Base-by-base conservation (phyloP, 2,888 invertebrate genomes). In the Scaptodrosophila latifasciaeformis region DNA sequence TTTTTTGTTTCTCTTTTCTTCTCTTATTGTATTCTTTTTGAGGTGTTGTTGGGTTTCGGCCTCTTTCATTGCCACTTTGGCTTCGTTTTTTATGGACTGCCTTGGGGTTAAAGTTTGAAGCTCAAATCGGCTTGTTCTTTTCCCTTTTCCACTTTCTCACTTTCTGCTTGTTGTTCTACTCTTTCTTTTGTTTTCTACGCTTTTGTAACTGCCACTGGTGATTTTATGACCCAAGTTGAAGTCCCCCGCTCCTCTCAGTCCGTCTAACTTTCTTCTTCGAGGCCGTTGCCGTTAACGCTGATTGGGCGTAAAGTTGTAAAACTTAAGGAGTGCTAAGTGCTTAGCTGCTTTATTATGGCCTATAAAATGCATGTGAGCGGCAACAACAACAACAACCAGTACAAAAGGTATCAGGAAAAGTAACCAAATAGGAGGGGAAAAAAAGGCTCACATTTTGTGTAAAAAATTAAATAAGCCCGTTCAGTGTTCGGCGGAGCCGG, bases 251-350 rank as follows among this genome's bases (percentile, higher is more conserved):
- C 9, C 19, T 31, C 12, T 34, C 31, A n/a, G n/a, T 24, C 24
- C 24, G 4, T 7, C 24, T 7, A 24, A 24, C 24, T 31, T 19
- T 45, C 15, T 12, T 30, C 19, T 31, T n/a, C n/a, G 24, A 24
- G 24, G 24, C 24, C 24, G 3, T 5, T 7, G 9, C 17, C 15
- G 21, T 37, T 30, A 31, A 47, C 45, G 49, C 68, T 63, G 65
- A 75, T 81, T 81, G 75, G 68, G 76, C 79, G 75, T 75, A 60
- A 75, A 78, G 74, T 80, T 81, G 71, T 75, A 54, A 81, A 75
- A 75, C 79, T 70, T 75, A 81, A 81, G 75, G 79, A 75, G 79
- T 81, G 81, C 75, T 62, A 78, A 75, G 75, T 71, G 79, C 71
- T 58, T 6, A n/a, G 39, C 46, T 40, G 45, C 42, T 49, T 49